Evolutionary conservation across 1,140 invertebrate species (phyloP).

Genomic region (Wasmannia auropunctata): DNA sequence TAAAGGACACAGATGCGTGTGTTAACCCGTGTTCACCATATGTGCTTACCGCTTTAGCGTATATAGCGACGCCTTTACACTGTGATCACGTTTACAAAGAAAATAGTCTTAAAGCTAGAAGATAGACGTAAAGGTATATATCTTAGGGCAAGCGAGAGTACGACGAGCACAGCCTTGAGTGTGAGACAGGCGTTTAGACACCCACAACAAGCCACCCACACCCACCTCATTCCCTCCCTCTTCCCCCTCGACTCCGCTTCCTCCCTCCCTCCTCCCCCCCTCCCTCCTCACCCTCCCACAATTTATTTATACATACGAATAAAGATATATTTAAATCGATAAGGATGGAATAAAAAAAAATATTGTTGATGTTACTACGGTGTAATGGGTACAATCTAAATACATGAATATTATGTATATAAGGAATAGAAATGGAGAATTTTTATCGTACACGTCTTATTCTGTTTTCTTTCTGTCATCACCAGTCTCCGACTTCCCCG

Average conservation of each 20-base stretch:
- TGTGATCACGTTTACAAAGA: slow-evolving; percentile 83
- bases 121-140: slow-evolving; percentile 72
- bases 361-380: slow-evolving; percentile 82
- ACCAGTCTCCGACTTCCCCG: slow-evolving; percentile 1
- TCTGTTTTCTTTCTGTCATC: slow-evolving; percentile 20
- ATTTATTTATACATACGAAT: slow-evolving; percentile 76
- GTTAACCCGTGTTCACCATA: slow-evolving; percentile 59
- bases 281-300: background rate
- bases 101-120: slow-evolving; percentile 77
- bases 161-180: slow-evolving; percentile 76
- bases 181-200: slow-evolving; percentile 72
- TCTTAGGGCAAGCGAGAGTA: slow-evolving; percentile 76
- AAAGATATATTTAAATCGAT: slow-evolving; percentile 79
- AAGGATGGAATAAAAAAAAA: slow-evolving; percentile 67
- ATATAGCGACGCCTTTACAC: slow-evolving; percentile 78
- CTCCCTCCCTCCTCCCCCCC: background rate
- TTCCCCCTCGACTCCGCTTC: background rate
- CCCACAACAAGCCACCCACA: slow-evolving; percentile 56
- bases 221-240: background rate
- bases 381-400: slow-evolving; percentile 83
- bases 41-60: slow-evolving; percentile 62
- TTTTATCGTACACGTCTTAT: slow-evolving; percentile 50
- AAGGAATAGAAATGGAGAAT: slow-evolving; percentile 66
- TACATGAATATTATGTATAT: slow-evolving; percentile 81
- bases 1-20: slow-evolving; percentile 61